Base-by-base conservation (phyloP, 1,140 invertebrate species). In the Pararge aegeria region DNA sequence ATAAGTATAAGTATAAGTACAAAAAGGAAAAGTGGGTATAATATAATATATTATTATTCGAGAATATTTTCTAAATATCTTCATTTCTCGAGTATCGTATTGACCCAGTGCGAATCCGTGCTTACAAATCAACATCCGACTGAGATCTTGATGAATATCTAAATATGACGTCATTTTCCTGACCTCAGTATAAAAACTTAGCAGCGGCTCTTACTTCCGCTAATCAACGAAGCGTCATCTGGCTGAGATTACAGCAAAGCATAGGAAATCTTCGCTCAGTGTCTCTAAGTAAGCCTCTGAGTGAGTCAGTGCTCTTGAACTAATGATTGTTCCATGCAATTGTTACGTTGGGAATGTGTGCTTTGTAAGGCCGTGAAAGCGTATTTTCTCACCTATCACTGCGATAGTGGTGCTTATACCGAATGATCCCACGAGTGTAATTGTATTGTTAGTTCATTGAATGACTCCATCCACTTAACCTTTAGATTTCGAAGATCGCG, bases 281-380 rank as follows among this genome's bases (percentile, higher is more conserved):
- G 13, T 42, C 38, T 42, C 18, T 9, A 15, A 5, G 5, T 42
- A 19, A 9, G 18, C 13, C 18, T 61, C 60, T 66, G 53, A 66
- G 64, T 55, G 20, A 64, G 62, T 50, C 67, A 61, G 62, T 74
- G 75, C 68, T 69, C 75, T 73, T 70, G 73, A 82, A 72, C 69
- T 62, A 67, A 76, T 73, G 74, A 79, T 81, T 79, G 78, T 79
- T 78, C 72, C 55, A 37, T 16, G 42, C 69, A 61, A 76, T 78
- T 77, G 77, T 75, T 67, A 51, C 50, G 61, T 69, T 51, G 79
- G 76, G 68, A 78, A 80, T 79, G 29, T 73, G 61, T 63, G 56
- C 58, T 68, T n/a, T 64, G 57, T 63, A 53, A 68, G 66, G 57
- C 61, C 71, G 81, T 73, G 81, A 84, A 84, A 84, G 81, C 78